phyloP scores from a whole-genome alignment of 2,113 vertebrate species.

The Camelus dromedarius region DNA sequence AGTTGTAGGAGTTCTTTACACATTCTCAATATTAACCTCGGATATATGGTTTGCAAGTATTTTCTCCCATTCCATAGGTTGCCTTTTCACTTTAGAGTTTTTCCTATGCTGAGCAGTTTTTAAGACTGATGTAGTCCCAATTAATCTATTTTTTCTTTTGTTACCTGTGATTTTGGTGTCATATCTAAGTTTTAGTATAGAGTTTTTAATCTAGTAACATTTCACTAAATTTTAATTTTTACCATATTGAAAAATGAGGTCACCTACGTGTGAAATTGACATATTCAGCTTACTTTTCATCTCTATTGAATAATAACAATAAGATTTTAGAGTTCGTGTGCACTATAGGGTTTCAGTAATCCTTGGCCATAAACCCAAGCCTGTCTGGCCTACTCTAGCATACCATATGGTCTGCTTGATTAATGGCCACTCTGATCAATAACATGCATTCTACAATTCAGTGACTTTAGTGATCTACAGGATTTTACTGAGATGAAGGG shows the following conservation, averaged over 20 bases:
- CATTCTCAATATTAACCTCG: neutral
- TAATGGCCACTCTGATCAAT: neutral
- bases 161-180: neutral
- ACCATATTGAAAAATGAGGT: conserved; percentile 16
- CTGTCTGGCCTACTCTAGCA: neutral
- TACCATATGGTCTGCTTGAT: conserved; percentile 33
- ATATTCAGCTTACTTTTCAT: neutral
- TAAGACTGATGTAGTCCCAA: neutral
- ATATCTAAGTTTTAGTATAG: neutral
- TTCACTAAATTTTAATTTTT: conserved; percentile 14
- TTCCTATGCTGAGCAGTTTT: neutral
- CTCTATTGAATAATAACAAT: neutral
- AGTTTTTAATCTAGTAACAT: neutral
- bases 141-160: conserved; percentile 5
- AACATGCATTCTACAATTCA: conserved; percentile 38
- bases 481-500: conserved; percentile 35
- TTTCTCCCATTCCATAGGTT: neutral
- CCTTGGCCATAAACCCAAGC: neutral
- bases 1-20: neutral
- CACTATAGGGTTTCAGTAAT: neutral
- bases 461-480: conserved; percentile 15
- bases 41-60: neutral
- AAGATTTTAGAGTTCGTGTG: neutral
- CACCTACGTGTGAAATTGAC: neutral
- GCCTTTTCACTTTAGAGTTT: neutral